Percentiles rank a stretch among this genome's conserved stretches.
Evolutionary conservation across 2,113 vertebrate genomes (phyloP).

Genomic region (Rostratula benghalensis): DNA sequence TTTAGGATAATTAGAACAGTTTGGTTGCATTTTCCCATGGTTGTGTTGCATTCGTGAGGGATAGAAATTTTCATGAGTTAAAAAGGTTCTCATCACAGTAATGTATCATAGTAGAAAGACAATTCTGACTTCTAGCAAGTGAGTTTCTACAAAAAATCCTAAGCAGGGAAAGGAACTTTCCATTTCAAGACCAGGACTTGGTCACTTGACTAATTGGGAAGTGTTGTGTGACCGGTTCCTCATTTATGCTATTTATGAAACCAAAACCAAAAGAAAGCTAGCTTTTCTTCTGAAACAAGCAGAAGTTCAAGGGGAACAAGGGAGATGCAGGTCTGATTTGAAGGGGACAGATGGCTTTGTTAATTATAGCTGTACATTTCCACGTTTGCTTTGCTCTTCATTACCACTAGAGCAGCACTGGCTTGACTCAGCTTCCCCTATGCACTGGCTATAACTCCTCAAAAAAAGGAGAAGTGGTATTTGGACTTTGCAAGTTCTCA

Average conservation of each 20-base stretch:
- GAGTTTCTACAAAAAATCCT: not conserved
- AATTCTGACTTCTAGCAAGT: not conserved
- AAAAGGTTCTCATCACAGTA: not conserved
- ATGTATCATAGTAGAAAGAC: not conserved
- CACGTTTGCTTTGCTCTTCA: not conserved
- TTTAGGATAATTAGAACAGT: not conserved
- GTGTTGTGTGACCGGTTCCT: not conserved
- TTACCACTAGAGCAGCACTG: not conserved
- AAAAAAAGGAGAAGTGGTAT: not conserved
- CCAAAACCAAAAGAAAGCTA: not conserved
- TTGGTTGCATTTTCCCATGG: not conserved
- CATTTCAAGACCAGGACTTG: not conserved
- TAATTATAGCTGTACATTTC: not conserved
- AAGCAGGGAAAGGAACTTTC: not conserved
- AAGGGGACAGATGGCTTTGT: not conserved
- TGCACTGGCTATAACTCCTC: not conserved
- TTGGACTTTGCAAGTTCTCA: not conserved
- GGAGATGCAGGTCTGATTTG: not conserved
- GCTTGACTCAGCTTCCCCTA: not conserved
- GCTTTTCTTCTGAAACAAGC: not conserved
- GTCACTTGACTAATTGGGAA: not conserved
- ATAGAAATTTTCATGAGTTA: not conserved
- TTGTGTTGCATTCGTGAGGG: not conserved
- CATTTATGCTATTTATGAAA: not conserved
- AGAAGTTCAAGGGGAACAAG: not conserved